Percentiles rank a stretch among this genome's conserved stretches.
phyloP scores from a whole-genome alignment of 1,140 invertebrate genomes.

The Apis cerana region DNA sequence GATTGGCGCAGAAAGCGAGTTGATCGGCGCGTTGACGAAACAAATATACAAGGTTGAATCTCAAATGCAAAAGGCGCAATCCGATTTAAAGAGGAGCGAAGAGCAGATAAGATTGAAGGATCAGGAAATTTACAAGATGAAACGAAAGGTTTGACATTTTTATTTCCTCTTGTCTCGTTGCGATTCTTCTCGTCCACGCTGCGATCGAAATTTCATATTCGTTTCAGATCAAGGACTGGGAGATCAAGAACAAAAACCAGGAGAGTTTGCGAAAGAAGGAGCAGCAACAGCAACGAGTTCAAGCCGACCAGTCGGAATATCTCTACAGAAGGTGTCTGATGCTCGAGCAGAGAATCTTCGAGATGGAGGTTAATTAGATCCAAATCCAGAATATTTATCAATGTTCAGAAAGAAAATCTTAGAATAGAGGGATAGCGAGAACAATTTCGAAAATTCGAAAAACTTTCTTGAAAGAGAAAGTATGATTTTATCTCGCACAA shows the following conservation, averaged over 20 bases:
- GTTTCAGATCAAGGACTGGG: conserved; percentile 68
- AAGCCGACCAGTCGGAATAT: conserved; percentile 70
- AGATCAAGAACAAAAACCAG: conserved; percentile 64
- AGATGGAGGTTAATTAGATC: conserved; percentile 72
- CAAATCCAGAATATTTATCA: too few relatives aligned
- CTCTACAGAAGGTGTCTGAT: conserved; percentile 68
- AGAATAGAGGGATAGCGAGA: too few relatives aligned
- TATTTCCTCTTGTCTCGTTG: not conserved
- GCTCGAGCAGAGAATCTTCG: conserved; percentile 70
- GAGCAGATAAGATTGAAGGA: conserved; percentile 69
- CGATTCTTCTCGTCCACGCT: not conserved
- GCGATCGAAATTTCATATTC: conserved; percentile 14
- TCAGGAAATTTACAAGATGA: conserved; percentile 70
- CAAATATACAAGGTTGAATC: conserved; percentile 68
- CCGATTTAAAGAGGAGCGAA: conserved; percentile 64
- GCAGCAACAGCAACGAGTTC: conserved; percentile 56
- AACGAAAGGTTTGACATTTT: conserved; percentile 68
- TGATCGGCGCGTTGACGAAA: conserved; percentile 65
- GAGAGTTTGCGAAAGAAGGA: conserved; percentile 63
- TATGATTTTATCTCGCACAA: not conserved
- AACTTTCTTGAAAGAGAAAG: not conserved
- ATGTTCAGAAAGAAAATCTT: too few relatives aligned
- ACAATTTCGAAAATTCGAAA: too few relatives aligned
- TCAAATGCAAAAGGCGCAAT: conserved; percentile 72
- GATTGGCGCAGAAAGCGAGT: conserved; percentile 41